A percentile compares a stretch with the other conserved stretches of the same genome.
phyloP scores from a whole-genome alignment of 1,140 invertebrate species.

The Calycopis cecrops region DNA sequence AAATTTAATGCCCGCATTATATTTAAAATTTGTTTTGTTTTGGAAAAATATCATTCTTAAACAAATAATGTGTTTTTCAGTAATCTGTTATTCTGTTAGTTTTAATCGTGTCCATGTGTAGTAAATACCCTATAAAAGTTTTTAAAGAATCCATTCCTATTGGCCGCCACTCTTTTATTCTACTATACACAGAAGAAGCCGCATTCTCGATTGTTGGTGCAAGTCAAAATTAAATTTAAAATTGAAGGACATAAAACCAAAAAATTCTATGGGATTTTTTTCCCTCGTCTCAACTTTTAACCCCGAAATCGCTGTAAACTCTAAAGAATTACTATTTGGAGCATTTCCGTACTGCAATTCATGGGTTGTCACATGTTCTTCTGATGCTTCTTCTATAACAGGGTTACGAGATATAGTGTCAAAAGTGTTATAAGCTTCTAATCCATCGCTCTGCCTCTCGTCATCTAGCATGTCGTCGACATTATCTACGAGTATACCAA shows the following conservation, averaged over 20 bases:
- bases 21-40: too few species aligned
- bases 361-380: neutral
- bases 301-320: neutral
- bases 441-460: too few species aligned
- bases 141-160: slow-evolving; percentile 1
- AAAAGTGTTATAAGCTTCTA: too few species aligned
- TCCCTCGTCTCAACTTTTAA: neutral
- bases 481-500: too few species aligned
- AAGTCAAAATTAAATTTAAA: neutral
- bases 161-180: slow-evolving; percentile 5
- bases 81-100: slow-evolving; percentile 2
- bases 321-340: neutral
- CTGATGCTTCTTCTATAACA: neutral
- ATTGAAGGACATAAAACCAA: slow-evolving; percentile 1
- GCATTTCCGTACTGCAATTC: neutral
- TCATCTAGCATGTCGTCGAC: too few species aligned
- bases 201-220: neutral
- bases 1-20: too few species aligned
- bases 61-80: slow-evolving; percentile 3
- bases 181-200: neutral
- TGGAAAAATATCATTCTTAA: slow-evolving; percentile 1
- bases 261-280: neutral
- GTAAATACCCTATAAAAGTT: slow-evolving; percentile 1
- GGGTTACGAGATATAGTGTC: neutral
- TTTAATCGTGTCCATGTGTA: neutral